Evolutionary conservation across 2,113 vertebrate genomes (phyloP).

Genomic region (Cyprinodon brontotheroides): DNA sequence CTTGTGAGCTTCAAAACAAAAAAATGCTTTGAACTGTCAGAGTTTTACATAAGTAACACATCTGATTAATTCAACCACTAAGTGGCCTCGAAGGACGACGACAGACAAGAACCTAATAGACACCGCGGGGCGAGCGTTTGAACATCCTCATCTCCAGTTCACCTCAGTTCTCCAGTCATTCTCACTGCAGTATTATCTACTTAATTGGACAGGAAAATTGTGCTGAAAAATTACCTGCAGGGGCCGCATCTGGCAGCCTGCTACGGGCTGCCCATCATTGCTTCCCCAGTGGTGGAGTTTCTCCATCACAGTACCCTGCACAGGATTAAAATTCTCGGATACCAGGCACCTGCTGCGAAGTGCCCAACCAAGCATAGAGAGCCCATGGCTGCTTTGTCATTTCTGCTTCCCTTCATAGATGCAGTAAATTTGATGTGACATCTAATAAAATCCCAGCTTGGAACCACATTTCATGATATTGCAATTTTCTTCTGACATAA

Average conservation of each 20-base stretch:
- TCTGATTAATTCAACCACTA: neutral
- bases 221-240: slow-evolving; percentile 35
- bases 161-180: slow-evolving; percentile 19
- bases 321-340: slow-evolving; percentile 10
- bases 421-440: slow-evolving; percentile 13
- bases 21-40: neutral
- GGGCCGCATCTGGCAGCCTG: slow-evolving; percentile 51
- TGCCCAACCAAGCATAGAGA: neutral
- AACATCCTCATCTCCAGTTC: slow-evolving; percentile 5
- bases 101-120: neutral
- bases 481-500: slow-evolving; percentile 13
- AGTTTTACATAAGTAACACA: neutral
- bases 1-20: neutral
- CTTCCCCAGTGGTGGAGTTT: slow-evolving; percentile 32
- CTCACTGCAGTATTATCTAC: slow-evolving; percentile 11
- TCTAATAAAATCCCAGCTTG: neutral
- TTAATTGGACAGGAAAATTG: slow-evolving; percentile 47
- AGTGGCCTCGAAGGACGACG: neutral
- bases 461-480: slow-evolving; percentile 1
- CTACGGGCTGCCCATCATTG: slow-evolving; percentile 35
- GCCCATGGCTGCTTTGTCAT: slow-evolving; percentile 22
- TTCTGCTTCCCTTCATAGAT: slow-evolving; percentile 15
- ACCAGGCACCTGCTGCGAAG: slow-evolving; percentile 41
- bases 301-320: slow-evolving; percentile 15
- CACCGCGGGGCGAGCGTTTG: neutral